Percentiles rank a stretch among this genome's conserved stretches.
These are phyloP conservation scores for Lydus trimaculatus DNA, from an alignment of 2,888 invertebrate species.

Conservation along the genomic window DNA sequence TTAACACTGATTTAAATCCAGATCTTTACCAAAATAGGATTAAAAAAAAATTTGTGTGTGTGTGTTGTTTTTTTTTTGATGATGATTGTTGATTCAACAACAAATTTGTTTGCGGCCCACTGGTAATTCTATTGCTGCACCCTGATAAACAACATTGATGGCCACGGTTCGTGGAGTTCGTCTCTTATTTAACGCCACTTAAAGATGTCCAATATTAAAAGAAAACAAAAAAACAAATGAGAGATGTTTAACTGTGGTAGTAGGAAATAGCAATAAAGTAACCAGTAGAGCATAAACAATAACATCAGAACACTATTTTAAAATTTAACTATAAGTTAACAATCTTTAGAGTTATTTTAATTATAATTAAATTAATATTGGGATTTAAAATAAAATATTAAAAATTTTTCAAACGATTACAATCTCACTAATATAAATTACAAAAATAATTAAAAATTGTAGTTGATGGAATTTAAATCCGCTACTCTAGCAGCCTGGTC, in stretches of 20 bases:
- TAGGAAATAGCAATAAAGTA: not conserved
- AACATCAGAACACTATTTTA: slow-evolving; percentile 29
- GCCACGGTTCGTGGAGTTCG: slow-evolving; percentile 49
- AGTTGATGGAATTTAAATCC: not conserved
- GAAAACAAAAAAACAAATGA: slow-evolving; percentile 51
- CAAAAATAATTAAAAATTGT: not conserved
- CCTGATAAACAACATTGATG: slow-evolving; percentile 46
- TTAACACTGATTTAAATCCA: not conserved
- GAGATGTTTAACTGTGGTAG: not conserved
- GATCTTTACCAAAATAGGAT: not conserved
- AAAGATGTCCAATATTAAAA: slow-evolving; percentile 52
- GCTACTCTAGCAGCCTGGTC: slow-evolving; percentile 24
- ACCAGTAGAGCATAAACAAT: slow-evolving; percentile 44
- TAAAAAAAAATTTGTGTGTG: not conserved
- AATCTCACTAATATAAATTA: not conserved
- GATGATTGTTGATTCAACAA: too few relatives aligned
- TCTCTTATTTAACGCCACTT: slow-evolving; percentile 55
- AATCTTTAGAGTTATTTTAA: not conserved
- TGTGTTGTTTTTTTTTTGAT: too few relatives aligned
- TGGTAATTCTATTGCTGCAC: slow-evolving; percentile 46
- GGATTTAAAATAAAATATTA: not conserved
- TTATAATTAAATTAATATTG: not conserved
- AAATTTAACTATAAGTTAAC: not conserved
- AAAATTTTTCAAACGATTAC: not conserved
- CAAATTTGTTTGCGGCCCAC: slow-evolving; percentile 37